These are phyloP conservation scores for Crossaster papposus DNA, from an alignment of 53 echinoderm and acorn worm genomes.

Conservation along the genomic window DNA sequence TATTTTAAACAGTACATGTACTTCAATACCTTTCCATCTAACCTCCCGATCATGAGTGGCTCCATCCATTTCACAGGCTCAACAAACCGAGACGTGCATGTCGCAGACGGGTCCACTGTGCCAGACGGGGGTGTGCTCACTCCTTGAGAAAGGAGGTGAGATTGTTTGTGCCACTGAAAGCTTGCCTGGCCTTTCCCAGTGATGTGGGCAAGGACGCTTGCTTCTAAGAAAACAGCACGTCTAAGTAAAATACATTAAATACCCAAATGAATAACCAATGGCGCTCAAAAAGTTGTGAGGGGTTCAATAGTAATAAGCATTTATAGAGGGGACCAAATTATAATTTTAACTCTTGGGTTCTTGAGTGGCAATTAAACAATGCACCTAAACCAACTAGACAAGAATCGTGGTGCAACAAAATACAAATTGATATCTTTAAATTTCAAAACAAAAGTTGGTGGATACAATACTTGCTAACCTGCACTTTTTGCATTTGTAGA, in stretches of 20 bases:
- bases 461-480: slow-evolving; percentile 56
- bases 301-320: too few relatives aligned
- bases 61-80: slow-evolving; percentile 98
- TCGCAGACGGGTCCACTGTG: slow-evolving; percentile 20
- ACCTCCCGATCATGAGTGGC: slow-evolving; percentile 65
- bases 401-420: too few relatives aligned
- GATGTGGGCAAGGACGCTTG: slow-evolving; percentile 73
- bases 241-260: slow-evolving; percentile 29
- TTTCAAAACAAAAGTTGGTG: background rate
- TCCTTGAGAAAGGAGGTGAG: slow-evolving; percentile 25
- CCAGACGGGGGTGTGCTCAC: slow-evolving; percentile 21
- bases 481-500: slow-evolving; percentile 91
- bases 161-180: slow-evolving; percentile 84
- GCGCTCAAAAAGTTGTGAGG: too few relatives aligned
- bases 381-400: too few relatives aligned
- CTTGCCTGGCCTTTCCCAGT: slow-evolving; percentile 68
- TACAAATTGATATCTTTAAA: too few relatives aligned
- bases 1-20: background rate
- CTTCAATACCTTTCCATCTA: slow-evolving; percentile 91
- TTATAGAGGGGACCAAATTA: too few relatives aligned
- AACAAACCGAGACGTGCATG: slow-evolving; percentile 87
- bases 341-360: too few relatives aligned
- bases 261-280: too few relatives aligned
- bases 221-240: slow-evolving; percentile 71
- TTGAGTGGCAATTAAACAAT: too few relatives aligned